phyloP scores from a whole-genome alignment of 2,888 invertebrate genomes.

The Lapara coniferarum region DNA sequence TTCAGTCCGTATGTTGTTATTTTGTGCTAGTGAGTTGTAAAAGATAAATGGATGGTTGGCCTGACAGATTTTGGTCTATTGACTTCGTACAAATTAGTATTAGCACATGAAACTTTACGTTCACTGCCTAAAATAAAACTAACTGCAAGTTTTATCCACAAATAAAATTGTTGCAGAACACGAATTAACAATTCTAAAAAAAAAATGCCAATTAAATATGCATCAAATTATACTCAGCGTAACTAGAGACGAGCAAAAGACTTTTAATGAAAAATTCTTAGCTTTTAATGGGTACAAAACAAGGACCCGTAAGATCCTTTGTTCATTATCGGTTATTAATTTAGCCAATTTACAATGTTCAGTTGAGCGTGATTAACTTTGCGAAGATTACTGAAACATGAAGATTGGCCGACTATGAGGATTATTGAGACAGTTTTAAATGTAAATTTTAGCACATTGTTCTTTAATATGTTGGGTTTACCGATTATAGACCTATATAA shows the following conservation, averaged over 20 bases:
- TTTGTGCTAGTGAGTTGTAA: neutral
- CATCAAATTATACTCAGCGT: neutral
- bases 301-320: constrained; percentile 37
- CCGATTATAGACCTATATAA: too few relatives aligned
- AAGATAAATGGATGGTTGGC: neutral
- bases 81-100: neutral
- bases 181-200: neutral
- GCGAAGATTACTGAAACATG: constrained; percentile 37
- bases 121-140: neutral
- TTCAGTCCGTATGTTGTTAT: neutral
- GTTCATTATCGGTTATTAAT: constrained; percentile 48
- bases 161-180: neutral
- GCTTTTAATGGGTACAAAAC: constrained; percentile 35
- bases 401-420: constrained; percentile 33
- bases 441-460: too few relatives aligned
- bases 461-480: too few relatives aligned
- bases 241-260: neutral
- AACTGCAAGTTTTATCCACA: neutral
- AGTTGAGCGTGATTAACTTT: constrained; percentile 40
- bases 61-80: neutral
- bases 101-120: neutral
- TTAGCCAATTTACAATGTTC: constrained; percentile 37
- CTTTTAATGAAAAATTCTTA: neutral
- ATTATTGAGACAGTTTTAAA: neutral
- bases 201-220: neutral